Conservation (phyloP, 2,888 invertebrate species). For the Myathropa florea region DNA sequence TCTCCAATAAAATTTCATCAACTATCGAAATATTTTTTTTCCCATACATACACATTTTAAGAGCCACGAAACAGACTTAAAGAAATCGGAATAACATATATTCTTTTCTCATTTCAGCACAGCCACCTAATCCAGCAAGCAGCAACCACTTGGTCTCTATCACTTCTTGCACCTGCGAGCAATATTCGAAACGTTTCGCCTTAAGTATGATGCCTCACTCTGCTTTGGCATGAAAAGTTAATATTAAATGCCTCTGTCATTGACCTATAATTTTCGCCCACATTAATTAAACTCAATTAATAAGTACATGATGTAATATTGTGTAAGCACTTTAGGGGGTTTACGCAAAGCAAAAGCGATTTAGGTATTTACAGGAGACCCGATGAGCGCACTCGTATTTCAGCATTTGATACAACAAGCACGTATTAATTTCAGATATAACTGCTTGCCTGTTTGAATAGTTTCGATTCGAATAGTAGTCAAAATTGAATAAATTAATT, state of each 20-base stretch:
- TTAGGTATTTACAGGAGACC: slow-evolving; percentile 34
- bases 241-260: slow-evolving; percentile 7
- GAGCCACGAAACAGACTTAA: no score
- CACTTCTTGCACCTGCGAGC: neutral
- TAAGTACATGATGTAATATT: slow-evolving; percentile 39
- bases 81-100: neutral
- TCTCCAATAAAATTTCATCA: no score
- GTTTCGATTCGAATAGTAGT: neutral
- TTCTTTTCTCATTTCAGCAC: neutral
- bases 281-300: slow-evolving; percentile 38
- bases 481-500: slow-evolving; percentile 15
- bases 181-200: neutral
- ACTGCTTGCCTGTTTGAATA: slow-evolving; percentile 19
- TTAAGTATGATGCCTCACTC: neutral
- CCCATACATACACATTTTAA: no score
- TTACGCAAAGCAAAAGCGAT: slow-evolving; percentile 40
- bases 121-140: neutral
- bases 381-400: slow-evolving; percentile 14
- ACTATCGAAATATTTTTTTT: no score
- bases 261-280: slow-evolving; percentile 51
- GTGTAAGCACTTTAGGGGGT: slow-evolving; percentile 33
- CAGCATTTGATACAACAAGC: slow-evolving; percentile 7
- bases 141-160: neutral
- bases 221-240: neutral
- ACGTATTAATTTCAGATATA: slow-evolving; percentile 33